Evolutionary conservation across 2,113 vertebrate genomes (phyloP).

Genomic region (Hylia prasina): DNA sequence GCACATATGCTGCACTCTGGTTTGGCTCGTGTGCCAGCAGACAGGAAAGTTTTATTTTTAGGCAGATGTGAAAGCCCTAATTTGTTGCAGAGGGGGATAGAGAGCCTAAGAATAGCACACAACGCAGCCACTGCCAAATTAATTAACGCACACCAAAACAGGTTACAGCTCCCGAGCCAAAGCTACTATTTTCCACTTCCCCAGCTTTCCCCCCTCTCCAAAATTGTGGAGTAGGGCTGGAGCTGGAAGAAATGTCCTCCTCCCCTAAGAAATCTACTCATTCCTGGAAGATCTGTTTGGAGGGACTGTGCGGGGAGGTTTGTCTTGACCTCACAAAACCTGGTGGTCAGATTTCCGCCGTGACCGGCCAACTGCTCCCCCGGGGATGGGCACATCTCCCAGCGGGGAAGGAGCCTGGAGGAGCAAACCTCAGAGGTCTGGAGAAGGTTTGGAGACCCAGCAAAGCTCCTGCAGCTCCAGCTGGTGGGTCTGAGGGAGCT

Average conservation of each 20-base stretch:
- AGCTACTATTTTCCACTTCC: conserved; percentile 52
- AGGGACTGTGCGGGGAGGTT: neutral
- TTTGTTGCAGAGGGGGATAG: conserved; percentile 58
- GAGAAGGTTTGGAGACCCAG: neutral
- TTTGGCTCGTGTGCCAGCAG: conserved; percentile 45
- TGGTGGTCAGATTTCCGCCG: fast-evolving
- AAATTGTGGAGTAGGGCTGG: neutral
- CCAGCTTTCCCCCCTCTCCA: neutral
- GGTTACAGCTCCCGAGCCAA: conserved; percentile 32
- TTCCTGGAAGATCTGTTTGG: neutral
- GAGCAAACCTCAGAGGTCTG: neutral
- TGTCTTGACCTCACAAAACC: neutral
- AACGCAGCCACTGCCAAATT: conserved; percentile 26
- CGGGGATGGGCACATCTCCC: neutral
- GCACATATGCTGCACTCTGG: conserved; percentile 59
- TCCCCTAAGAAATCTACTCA: fast-evolving
- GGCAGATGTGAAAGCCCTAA: conserved; percentile 64
- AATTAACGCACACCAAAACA: conserved; percentile 50
- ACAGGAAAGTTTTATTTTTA: conserved; percentile 71
- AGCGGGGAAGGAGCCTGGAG: neutral
- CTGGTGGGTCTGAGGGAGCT: neutral
- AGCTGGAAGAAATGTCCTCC: neutral
- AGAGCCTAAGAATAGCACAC: conserved; percentile 56
- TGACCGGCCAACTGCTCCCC: fast-evolving
- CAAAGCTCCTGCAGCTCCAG: neutral